Percentiles rank a stretch among this genome's conserved stretches.
These are phyloP conservation scores for Microcebus lehilahytsara DNA, from an alignment of 2,113 vertebrate species.

Conservation along the genomic window DNA sequence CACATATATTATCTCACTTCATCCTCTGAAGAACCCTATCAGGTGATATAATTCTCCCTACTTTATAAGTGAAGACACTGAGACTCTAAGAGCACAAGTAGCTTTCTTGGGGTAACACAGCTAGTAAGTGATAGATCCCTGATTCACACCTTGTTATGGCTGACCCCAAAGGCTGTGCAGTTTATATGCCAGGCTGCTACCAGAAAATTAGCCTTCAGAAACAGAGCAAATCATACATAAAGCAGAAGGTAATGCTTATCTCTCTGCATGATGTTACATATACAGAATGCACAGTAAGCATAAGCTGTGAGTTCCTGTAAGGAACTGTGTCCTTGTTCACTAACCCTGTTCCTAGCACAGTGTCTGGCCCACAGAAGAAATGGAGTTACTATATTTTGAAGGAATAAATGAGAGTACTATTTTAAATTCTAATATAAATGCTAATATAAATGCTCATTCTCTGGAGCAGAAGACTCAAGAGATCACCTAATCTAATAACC, in stretches of 20 bases:
- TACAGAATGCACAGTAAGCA: not conserved
- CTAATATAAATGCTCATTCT: not conserved
- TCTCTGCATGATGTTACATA: not conserved
- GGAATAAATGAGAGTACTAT: not conserved
- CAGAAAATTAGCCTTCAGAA: not conserved
- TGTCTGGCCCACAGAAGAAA: not conserved
- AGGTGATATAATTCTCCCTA: not conserved
- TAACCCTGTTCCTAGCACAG: not conserved
- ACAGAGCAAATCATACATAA: not conserved
- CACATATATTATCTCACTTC: not conserved
- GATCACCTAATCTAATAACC: not conserved
- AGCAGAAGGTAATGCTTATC: not conserved
- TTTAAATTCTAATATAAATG: not conserved
- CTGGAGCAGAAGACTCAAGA: slow-evolving; percentile 8
- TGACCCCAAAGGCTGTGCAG: not conserved
- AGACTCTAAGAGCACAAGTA: not conserved
- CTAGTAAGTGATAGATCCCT: not conserved
- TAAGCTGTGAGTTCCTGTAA: not conserved
- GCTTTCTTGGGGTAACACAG: slow-evolving; percentile 10
- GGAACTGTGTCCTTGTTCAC: not conserved
- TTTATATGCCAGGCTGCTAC: not conserved
- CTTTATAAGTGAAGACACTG: not conserved
- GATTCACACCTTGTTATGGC: not conserved
- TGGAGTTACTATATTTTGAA: not conserved
- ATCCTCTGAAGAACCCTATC: not conserved